phyloP scores from a whole-genome alignment of 2,888 invertebrate species.

The Drosophila austrosaltans region DNA sequence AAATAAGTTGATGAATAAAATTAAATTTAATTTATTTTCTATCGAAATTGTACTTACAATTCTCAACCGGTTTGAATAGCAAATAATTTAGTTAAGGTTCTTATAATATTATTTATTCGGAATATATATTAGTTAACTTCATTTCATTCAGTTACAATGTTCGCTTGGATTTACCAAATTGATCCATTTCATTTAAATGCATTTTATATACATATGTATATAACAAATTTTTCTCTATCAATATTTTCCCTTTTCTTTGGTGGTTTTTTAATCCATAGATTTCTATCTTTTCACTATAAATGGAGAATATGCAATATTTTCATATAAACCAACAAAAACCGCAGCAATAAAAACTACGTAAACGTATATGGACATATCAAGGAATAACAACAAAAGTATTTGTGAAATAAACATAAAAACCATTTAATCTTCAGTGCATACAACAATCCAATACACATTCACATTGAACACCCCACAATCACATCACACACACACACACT shows the following conservation, averaged over 20 bases:
- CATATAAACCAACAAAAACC: not conserved
- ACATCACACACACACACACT: conserved; percentile 1
- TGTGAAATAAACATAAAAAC: conserved; percentile 72
- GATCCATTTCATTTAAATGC: not conserved
- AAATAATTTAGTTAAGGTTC: too few relatives aligned
- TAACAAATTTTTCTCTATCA: not conserved
- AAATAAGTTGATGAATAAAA: not conserved
- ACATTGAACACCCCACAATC: not conserved
- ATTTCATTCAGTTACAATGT: not conserved
- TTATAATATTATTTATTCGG: too few relatives aligned
- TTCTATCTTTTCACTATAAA: not conserved
- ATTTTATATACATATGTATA: not conserved
- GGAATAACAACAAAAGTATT: conserved; percentile 47
- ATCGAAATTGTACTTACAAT: not conserved
- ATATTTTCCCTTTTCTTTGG: not conserved
- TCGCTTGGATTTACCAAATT: not conserved
- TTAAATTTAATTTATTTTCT: not conserved
- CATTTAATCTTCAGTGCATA: conserved; percentile 69
- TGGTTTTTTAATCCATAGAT: not conserved
- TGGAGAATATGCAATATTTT: conserved; percentile 5
- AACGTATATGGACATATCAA: conserved; percentile 23
- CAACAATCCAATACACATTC: conserved; percentile 24
- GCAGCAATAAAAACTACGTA: conserved; percentile 21
- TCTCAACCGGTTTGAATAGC: too few relatives aligned
- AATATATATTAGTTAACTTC: too few relatives aligned